Evolutionary conservation across 2,797 vertebrate species (phyloP), one percentile per base, ranked within the genome.

Genomic region (Sebastes matsubarae): DNA sequence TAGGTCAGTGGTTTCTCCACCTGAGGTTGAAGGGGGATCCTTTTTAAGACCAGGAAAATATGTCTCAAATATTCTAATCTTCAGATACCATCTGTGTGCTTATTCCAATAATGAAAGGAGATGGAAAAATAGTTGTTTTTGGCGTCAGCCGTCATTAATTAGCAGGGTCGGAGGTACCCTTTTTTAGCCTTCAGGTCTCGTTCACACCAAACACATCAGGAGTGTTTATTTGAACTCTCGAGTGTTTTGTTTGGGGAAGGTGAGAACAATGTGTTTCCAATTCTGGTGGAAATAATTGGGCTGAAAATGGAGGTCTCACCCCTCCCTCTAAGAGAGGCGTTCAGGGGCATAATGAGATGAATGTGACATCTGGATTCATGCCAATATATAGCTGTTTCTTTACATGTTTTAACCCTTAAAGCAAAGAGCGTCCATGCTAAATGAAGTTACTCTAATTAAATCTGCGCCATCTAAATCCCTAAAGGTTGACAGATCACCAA

Each of bases 371-470:
- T 66, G 68, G 80, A 72, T 59, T 58, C 27, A 0, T 20, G 36
- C 63, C 61, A 57, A 52, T 66, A 24, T 68, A 46, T 36, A n/a
- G 80, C 71, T 29, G 63, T 24, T 72, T 79, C 68, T 63, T 77
- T 30, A 20, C 6, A 13, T 24, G 71, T 30, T 61, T 84, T 52
- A 67, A 63, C 67, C 25, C 2, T 16, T 69, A 38, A 68, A 80
- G 79, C 69, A 68, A 63, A 71, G 14, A 32, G 52, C 65, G 54
- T 89, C 88, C 88, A 87, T 16, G 30, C 57, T 29, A 70, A 92
- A 92, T 77, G 13, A 86, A 85, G 79, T 91, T 88, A 87, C 81
- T 73, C 25, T 55, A 68, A 91, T 86, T 55, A 68, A 77, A 89
- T 89, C 81, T 60, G n/a, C 42, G 13, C 64, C 55, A 25, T 85